Evolutionary conservation across 2,113 vertebrate species (phyloP).

Genomic region (Sphyrna mokarran): DNA sequence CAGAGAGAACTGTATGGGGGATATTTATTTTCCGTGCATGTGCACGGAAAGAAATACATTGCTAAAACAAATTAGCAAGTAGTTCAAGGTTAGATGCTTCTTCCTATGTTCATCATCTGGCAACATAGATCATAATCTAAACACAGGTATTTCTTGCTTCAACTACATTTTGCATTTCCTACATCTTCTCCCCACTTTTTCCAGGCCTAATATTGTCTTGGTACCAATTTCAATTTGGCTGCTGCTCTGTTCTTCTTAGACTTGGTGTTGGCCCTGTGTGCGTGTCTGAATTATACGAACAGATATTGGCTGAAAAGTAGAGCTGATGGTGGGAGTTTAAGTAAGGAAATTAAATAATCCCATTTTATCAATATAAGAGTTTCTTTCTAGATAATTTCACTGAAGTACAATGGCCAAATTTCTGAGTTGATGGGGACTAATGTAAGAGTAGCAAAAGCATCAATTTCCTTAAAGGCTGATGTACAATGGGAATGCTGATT

Average conservation of each 20-base stretch:
- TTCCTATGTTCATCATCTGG: neutral
- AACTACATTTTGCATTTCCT: neutral
- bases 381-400: neutral
- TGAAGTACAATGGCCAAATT: neutral
- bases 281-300: neutral
- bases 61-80: neutral
- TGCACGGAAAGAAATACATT: neutral
- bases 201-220: neutral
- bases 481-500: neutral
- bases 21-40: neutral
- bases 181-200: neutral
- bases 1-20: neutral
- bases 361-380: neutral
- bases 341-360: neutral
- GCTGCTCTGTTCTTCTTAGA: neutral
- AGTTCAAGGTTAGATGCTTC: neutral
- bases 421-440: neutral
- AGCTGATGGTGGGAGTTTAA: neutral
- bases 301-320: neutral
- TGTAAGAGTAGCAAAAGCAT: neutral
- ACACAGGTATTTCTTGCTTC: neutral
- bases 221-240: neutral
- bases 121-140: neutral
- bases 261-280: neutral
- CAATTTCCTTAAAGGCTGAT: neutral